Percentiles rank a stretch among this genome's conserved stretches.
phyloP scores from a whole-genome alignment of 2,888 invertebrate genomes.

The Notocelia uddmanniana region DNA sequence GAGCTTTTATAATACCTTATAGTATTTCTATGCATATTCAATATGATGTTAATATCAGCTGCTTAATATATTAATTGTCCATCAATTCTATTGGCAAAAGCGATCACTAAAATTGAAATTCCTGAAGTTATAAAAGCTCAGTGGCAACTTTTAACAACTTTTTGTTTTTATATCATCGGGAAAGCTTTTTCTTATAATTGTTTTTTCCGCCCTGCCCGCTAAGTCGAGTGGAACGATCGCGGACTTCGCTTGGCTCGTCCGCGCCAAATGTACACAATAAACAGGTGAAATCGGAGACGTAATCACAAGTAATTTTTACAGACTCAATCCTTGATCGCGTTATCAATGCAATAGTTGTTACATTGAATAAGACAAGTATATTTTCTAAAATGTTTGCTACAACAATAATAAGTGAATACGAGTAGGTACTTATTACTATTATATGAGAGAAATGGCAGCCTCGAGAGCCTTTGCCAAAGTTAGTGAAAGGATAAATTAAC shows the following conservation, averaged over 20 bases:
- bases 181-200: slow-evolving; percentile 54
- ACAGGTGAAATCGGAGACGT: too few species aligned
- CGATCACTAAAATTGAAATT: slow-evolving; percentile 47
- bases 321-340: too few species aligned
- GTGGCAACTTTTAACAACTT: slow-evolving; percentile 49
- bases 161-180: slow-evolving; percentile 48
- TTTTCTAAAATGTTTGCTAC: too few species aligned
- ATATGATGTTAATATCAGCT: not conserved
- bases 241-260: slow-evolving; percentile 8
- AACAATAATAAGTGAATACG: too few species aligned
- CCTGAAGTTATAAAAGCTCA: slow-evolving; percentile 45
- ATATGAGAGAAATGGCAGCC: too few species aligned
- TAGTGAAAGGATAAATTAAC: too few species aligned
- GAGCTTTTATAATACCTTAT: too few species aligned
- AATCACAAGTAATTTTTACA: too few species aligned
- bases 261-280: not conserved
- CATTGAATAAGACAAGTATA: too few species aligned
- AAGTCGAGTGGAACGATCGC: slow-evolving; percentile 49
- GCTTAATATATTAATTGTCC: not conserved
- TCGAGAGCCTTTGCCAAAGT: too few species aligned
- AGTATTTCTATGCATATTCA: not conserved
- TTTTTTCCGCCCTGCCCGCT: slow-evolving; percentile 50
- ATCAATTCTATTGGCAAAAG: slow-evolving; percentile 40
- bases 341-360: too few species aligned
- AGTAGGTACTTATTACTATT: too few species aligned